Evolutionary conservation across 1,140 invertebrate species (phyloP).

Genomic region (Carposina sasakii): DNA sequence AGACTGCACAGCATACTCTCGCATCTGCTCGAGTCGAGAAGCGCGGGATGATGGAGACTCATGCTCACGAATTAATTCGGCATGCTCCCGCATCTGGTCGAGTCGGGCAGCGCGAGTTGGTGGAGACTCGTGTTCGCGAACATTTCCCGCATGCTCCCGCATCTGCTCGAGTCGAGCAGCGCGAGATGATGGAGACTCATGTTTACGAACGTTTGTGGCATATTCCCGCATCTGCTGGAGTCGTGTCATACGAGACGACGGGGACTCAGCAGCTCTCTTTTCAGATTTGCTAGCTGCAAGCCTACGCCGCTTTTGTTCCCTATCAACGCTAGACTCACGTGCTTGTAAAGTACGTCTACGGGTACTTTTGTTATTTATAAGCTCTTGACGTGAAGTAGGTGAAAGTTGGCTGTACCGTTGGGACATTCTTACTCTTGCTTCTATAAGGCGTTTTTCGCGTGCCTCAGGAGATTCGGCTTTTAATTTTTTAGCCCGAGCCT

Average conservation of each 20-base stretch:
- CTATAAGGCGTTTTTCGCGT: not conserved
- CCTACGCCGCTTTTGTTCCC: not conserved
- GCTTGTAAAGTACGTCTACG: not conserved
- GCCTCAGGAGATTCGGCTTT: not conserved
- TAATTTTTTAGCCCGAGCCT: too few species aligned
- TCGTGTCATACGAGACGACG: not conserved
- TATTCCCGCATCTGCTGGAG: too few species aligned
- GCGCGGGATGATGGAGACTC: not conserved
- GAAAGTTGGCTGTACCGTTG: not conserved
- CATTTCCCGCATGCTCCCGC: not conserved
- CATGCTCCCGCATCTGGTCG: conserved; percentile 1
- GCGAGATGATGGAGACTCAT: not conserved
- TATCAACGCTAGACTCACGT: not conserved
- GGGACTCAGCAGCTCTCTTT: not conserved
- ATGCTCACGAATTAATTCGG: not conserved
- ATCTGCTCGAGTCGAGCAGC: not conserved
- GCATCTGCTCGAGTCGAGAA: not conserved
- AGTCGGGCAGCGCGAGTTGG: not conserved
- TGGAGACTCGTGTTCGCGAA: not conserved
- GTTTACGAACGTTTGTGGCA: too few species aligned
- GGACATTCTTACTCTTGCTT: not conserved
- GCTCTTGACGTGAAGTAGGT: not conserved
- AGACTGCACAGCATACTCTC: not conserved
- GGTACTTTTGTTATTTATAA: not conserved
- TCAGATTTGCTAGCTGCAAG: not conserved